Evolutionary conservation across 2,888 invertebrate genomes (phyloP).

Genomic region (Megastigmus dorsalis): DNA sequence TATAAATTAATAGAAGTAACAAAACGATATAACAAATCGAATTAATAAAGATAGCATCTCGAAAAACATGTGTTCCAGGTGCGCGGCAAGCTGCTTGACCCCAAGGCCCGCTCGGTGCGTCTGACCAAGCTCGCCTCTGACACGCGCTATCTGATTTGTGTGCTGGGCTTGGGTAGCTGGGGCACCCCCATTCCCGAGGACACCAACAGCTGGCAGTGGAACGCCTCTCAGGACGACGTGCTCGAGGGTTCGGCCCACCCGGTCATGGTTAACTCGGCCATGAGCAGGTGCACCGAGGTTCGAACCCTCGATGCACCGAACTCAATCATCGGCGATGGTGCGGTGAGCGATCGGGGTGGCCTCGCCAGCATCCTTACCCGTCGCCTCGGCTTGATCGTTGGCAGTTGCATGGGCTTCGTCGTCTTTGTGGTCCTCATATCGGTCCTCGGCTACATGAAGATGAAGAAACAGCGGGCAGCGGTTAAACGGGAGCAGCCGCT

Average conservation of each 20-base stretch:
- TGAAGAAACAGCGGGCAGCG: constrained; percentile 86
- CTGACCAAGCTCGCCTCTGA: constrained; percentile 86
- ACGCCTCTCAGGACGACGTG: constrained; percentile 77
- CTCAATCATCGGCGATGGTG: constrained; percentile 77
- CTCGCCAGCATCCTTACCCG: constrained; percentile 87
- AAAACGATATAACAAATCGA: neutral
- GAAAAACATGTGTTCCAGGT: constrained; percentile 76
- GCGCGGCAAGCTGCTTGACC: constrained; percentile 85
- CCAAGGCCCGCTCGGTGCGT: constrained; percentile 84
- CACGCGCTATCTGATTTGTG: constrained; percentile 89
- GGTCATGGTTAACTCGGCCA: constrained; percentile 82
- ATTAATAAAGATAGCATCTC: neutral
- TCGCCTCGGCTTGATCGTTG: constrained; percentile 88
- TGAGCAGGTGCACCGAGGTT: constrained; percentile 86
- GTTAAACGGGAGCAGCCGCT: constrained; percentile 82
- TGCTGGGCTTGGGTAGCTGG: constrained; percentile 88
- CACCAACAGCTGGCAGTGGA: constrained; percentile 67
- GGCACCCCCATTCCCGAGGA: constrained; percentile 76
- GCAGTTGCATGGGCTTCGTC: constrained; percentile 90
- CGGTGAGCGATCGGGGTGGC: constrained; percentile 80
- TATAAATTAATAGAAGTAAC: neutral
- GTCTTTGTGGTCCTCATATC: constrained; percentile 90
- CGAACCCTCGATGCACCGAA: constrained; percentile 85
- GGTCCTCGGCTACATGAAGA: constrained; percentile 88
- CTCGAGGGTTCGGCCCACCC: constrained; percentile 79